phyloP scores from a whole-genome alignment of 2,113 vertebrate species.

The Physeter macrocephalus region DNA sequence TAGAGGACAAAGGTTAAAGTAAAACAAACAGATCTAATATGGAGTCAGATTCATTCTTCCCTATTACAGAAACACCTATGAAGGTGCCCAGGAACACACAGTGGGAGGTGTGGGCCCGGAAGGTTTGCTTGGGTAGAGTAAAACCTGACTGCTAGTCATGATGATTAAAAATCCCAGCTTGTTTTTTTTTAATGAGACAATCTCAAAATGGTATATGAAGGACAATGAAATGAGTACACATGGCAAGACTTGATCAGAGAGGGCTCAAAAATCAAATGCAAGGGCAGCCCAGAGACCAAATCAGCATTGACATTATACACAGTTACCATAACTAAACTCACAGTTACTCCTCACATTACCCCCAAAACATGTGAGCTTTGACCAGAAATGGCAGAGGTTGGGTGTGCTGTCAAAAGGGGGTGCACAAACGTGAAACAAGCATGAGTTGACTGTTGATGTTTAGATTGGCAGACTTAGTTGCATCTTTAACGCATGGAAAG shows the following conservation, averaged over 20 bases:
- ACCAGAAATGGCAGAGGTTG: neutral
- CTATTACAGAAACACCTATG: neutral
- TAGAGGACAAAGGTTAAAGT: neutral
- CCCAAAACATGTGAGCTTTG: neutral
- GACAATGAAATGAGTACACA: neutral
- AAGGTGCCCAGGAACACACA: rapidly evolving
- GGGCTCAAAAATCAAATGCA: no score
- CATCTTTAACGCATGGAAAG: neutral
- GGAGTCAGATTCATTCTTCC: neutral
- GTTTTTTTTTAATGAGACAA: neutral
- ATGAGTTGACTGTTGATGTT: no score
- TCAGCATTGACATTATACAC: rapidly evolving
- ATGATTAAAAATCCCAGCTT: neutral
- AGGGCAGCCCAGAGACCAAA: neutral
- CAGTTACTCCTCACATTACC: neutral
- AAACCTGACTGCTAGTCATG: neutral
- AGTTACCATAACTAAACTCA: neutral
- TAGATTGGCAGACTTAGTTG: neutral
- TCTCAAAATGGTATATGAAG: neutral
- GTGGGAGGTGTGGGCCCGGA: neutral
- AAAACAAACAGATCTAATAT: neutral
- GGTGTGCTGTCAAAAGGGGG: neutral
- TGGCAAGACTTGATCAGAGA: no score
- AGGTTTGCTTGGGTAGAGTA: no score
- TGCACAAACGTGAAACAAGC: neutral